phyloP scores from a whole-genome alignment of 1,140 invertebrate species.

The Centruroides sculpturatus region DNA sequence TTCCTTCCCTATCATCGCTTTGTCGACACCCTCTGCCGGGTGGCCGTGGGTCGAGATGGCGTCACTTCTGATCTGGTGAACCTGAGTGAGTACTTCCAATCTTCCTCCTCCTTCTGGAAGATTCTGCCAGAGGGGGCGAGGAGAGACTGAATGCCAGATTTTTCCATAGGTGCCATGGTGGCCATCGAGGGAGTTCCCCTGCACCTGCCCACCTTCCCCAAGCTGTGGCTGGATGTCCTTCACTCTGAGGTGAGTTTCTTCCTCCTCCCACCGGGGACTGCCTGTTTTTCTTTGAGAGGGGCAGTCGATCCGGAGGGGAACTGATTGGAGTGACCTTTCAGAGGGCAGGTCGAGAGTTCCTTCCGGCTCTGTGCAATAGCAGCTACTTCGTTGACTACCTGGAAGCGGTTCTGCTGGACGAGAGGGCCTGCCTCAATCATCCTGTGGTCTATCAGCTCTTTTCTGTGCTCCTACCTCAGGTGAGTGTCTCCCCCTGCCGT shows the following conservation, averaged over 20 bases:
- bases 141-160: neutral
- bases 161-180: conserved; percentile 47
- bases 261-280: too few species aligned
- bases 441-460: conserved; percentile 65
- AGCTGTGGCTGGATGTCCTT: conserved; percentile 66
- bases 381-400: conserved; percentile 69
- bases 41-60: conserved; percentile 66
- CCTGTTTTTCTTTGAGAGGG: too few species aligned
- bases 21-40: conserved; percentile 71
- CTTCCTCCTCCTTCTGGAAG: too few species aligned
- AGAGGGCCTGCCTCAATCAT: conserved; percentile 57
- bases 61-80: conserved; percentile 61
- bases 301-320: too few species aligned
- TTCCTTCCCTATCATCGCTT: conserved; percentile 68
- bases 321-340: neutral
- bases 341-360: conserved; percentile 47
- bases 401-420: conserved; percentile 62
- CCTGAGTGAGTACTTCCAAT: conserved; percentile 36
- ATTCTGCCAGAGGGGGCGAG: too few species aligned
- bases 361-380: conserved; percentile 56
- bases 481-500: conserved; percentile 20
- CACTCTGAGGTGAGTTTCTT: conserved; percentile 38
- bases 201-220: conserved; percentile 65
- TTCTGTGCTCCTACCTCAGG: conserved; percentile 66
- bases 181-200: conserved; percentile 71